Conservation (phyloP, 2,113 vertebrate genomes). For the Pipra filicauda region DNA sequence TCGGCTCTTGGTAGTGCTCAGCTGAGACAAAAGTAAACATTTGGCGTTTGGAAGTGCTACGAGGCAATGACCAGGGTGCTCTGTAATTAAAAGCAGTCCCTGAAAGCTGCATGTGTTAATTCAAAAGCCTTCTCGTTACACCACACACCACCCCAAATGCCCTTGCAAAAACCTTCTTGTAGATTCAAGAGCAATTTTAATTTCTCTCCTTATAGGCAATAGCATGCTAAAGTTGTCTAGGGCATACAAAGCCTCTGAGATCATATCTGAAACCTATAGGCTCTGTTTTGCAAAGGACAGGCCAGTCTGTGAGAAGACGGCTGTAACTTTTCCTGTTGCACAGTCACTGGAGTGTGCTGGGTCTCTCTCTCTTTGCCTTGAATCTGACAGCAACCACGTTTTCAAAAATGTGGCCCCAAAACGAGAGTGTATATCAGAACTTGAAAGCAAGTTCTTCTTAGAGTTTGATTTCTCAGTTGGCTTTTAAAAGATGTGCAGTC, state of each 20-base stretch:
- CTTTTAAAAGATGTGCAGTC: slow-evolving; percentile 71
- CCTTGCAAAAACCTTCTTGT: slow-evolving; percentile 52
- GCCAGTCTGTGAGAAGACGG: neutral
- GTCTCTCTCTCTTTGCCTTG: neutral
- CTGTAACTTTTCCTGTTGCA: neutral
- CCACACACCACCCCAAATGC: slow-evolving; percentile 20
- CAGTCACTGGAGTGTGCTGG: neutral
- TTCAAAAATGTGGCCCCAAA: neutral
- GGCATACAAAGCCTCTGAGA: slow-evolving; percentile 48
- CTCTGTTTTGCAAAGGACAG: slow-evolving; percentile 28
- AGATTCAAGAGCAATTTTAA: slow-evolving; percentile 48
- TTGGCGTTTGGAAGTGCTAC: slow-evolving; percentile 42
- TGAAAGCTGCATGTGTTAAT: slow-evolving; percentile 43
- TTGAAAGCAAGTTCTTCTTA: slow-evolving; percentile 60
- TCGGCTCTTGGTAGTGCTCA: slow-evolving; percentile 16
- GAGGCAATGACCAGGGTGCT: slow-evolving; percentile 36
- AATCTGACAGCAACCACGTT: neutral
- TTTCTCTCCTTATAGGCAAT: slow-evolving; percentile 41
- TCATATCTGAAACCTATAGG: slow-evolving; percentile 45
- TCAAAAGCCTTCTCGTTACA: slow-evolving; percentile 56
- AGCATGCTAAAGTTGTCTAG: neutral
- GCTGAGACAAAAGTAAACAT: slow-evolving; percentile 19
- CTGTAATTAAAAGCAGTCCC: slow-evolving; percentile 62
- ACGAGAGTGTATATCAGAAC: slow-evolving; percentile 18
- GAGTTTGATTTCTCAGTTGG: slow-evolving; percentile 36